A percentile compares a stretch with the other conserved stretches of the same genome.
Evolutionary conservation across 2,797 vertebrate genomes (phyloP).

Genomic region (Scleropages formosus): DNA sequence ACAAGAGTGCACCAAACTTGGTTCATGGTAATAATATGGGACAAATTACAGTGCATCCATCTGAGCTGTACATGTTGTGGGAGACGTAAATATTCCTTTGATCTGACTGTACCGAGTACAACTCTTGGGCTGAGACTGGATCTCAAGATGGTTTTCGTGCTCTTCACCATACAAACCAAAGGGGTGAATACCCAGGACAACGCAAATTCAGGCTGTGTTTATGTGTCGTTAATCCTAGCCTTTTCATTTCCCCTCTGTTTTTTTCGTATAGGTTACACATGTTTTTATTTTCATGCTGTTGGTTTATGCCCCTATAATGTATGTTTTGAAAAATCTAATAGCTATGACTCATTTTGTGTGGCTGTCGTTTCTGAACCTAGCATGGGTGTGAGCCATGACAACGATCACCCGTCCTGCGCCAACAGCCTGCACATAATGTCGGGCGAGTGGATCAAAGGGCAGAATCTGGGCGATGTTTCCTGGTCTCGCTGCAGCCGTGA

Average conservation of each 20-base stretch:
- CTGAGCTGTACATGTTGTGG: too few species aligned
- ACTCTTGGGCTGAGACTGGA: background rate
- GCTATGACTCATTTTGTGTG: background rate
- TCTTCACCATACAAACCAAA: background rate
- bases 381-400: conserved; percentile 82
- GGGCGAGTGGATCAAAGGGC: conserved; percentile 83
- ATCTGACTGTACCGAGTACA: background rate
- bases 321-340: too few species aligned
- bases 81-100: too few species aligned
- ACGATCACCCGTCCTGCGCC: conserved; percentile 78
- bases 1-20: too few species aligned
- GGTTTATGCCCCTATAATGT: background rate
- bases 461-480: conserved; percentile 78
- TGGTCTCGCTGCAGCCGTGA: conserved; percentile 80
- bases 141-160: background rate
- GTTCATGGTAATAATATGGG: too few species aligned
- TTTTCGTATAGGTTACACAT: background rate
- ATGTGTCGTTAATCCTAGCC: background rate
- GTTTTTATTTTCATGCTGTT: background rate
- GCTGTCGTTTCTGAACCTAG: conserved; percentile 52
- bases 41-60: too few species aligned
- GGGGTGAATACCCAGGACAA: background rate
- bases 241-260: background rate
- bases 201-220: background rate
- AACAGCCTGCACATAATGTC: conserved; percentile 82